A percentile compares a stretch with the other conserved stretches of the same genome.
phyloP scores from a whole-genome alignment of 2,797 vertebrate species.

The Tolypeutes matacus region DNA sequence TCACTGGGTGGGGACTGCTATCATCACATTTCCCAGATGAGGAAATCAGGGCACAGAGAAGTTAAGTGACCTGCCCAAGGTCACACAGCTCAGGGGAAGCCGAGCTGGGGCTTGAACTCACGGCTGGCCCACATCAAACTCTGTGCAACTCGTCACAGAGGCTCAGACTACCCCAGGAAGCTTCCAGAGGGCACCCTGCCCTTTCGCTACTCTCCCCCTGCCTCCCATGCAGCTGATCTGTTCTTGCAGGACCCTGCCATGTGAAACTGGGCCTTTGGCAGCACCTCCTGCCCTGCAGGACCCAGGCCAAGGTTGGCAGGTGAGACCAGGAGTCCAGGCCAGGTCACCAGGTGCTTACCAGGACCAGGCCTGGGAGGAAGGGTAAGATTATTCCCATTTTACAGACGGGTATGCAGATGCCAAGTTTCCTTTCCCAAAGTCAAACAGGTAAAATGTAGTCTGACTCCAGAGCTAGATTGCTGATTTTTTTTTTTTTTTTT shows the following conservation, averaged over 20 bases:
- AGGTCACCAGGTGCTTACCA: neutral
- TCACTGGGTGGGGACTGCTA: neutral
- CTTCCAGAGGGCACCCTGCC: neutral
- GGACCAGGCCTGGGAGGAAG: neutral
- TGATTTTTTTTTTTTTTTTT: too few species aligned
- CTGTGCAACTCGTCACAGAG: neutral
- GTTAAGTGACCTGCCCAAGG: neutral
- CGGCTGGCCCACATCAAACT: neutral
- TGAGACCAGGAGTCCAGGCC: neutral
- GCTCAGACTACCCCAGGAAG: neutral
- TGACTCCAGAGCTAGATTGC: neutral
- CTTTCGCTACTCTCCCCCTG: neutral
- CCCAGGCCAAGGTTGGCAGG: neutral
- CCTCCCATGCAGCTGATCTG: neutral
- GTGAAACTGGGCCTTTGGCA: neutral
- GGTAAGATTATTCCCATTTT: neutral
- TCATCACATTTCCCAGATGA: neutral
- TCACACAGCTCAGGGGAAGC: conserved; percentile 25
- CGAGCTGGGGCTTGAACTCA: conserved; percentile 15
- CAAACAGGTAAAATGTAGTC: neutral
- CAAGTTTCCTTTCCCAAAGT: neutral
- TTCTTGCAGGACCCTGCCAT: neutral
- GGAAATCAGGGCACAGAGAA: conserved; percentile 34
- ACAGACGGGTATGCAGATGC: neutral
- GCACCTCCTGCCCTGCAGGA: too few species aligned